Evolutionary conservation across 2,888 invertebrate species (phyloP), one percentile per base, ranked within the genome.

Genomic region (Abscondita cerata): DNA sequence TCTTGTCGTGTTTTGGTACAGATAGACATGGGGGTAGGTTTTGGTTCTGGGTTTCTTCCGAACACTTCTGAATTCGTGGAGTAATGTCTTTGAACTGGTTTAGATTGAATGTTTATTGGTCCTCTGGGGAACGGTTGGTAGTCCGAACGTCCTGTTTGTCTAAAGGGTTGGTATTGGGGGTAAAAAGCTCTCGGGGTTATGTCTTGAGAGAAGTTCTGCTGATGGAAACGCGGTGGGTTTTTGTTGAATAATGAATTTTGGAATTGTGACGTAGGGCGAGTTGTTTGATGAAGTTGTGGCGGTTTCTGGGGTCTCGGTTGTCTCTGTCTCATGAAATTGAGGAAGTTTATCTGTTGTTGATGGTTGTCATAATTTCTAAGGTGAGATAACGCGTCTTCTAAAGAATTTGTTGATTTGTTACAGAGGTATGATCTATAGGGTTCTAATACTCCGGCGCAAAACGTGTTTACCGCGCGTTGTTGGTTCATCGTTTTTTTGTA

Each of bases 401-500:
- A 36, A 2, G 36, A 36, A 11, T n/a, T 11, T n/a, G 12, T 11
- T 2, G n/a, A 36, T 36, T 36, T 36, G 6, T 6, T 25, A 25
- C 25, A 4, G 6, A 25, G 41, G 18, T 46, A 52, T 3, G 50
- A 47, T 11, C 54, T 41, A 34, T 51, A 47, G 15, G 65, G 58
- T 50, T 59, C 54, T 54, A 62, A 50, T 18, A 65, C 34, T n/a
- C 59, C 57, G n/a, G 61, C 57, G 18, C 40, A 52, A 47, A 48
- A 64, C 5, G 56, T 56, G n/a, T 15, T 31, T 11, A 56, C 25
- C 9, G 52, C 56, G 38, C 40, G 1, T 25, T 41, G 20, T 1
- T 41, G 20, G 31, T 64, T 57, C 46, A 57, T 55, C 6, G n/a
- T 36, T n/a, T n/a, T n/a, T n/a, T n/a, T n/a, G 36, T 36, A 40